Conservation (phyloP, 2,888 invertebrate genomes). For the Thyatira batis region DNA sequence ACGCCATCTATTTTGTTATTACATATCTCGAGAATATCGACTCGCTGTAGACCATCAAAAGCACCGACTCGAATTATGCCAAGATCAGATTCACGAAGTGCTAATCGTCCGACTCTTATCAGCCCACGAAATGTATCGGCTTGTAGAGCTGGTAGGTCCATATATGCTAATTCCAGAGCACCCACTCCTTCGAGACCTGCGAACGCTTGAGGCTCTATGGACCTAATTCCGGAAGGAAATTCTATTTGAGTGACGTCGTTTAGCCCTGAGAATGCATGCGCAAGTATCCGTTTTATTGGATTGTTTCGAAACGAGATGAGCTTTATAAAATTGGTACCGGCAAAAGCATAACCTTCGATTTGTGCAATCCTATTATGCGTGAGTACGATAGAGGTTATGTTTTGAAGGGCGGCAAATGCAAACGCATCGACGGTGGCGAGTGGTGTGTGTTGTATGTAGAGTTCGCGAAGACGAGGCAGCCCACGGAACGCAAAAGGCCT, state of each 20-base stretch:
- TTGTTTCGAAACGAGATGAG: constrained; percentile 92
- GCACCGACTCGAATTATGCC: constrained; percentile 88
- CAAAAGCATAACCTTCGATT: constrained; percentile 91
- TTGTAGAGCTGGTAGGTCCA: constrained; percentile 88
- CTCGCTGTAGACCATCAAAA: constrained; percentile 88
- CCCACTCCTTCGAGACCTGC: constrained; percentile 92
- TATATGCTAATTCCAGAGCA: constrained; percentile 89
- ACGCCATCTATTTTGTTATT: constrained; percentile 94
- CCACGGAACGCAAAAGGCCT: constrained; percentile 93
- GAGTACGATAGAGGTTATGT: constrained; percentile 87
- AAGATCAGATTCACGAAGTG: constrained; percentile 91
- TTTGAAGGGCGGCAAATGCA: constrained; percentile 92
- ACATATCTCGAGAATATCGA: constrained; percentile 88
- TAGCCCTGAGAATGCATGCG: constrained; percentile 92
- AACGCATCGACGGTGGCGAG: constrained; percentile 90
- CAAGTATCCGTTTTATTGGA: constrained; percentile 90
- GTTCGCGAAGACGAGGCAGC: constrained; percentile 87
- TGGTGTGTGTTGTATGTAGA: constrained; percentile 94
- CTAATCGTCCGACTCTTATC: constrained; percentile 87
- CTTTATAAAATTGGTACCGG: constrained; percentile 92
- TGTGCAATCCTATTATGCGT: constrained; percentile 87
- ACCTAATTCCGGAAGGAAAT: constrained; percentile 89
- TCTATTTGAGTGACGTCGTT: constrained; percentile 92
- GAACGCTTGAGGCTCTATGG: constrained; percentile 91
- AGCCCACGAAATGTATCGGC: constrained; percentile 90